Evolutionary conservation across 2,113 vertebrate genomes (phyloP).

Genomic region (Psilopsiagon aymara): DNA sequence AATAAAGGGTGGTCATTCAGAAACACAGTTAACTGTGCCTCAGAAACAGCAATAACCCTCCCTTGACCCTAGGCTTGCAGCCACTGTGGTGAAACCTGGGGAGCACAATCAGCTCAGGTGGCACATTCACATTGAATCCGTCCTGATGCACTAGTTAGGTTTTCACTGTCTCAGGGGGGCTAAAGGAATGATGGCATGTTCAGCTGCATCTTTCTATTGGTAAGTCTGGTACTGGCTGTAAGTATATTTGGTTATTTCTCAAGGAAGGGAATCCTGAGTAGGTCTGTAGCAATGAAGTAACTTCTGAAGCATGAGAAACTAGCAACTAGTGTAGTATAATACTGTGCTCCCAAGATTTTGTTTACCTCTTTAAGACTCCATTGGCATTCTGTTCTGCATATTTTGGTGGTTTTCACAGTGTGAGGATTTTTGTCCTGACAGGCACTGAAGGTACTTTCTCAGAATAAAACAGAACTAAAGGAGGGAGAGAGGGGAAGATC

Average conservation of each 20-base stretch:
- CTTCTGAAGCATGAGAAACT: neutral
- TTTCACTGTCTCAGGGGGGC: neutral
- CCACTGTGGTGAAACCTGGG: neutral
- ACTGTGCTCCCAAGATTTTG: neutral
- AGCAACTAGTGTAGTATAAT: neutral
- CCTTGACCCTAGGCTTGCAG: neutral
- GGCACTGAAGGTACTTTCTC: neutral
- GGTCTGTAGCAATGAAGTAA: neutral
- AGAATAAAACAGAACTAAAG: neutral
- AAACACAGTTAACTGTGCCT: neutral
- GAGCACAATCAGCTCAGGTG: neutral
- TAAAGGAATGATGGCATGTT: neutral
- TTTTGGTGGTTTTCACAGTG: neutral
- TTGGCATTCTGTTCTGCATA: neutral
- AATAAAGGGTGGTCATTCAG: neutral
- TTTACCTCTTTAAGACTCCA: neutral
- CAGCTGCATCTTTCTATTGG: neutral
- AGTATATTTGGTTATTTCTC: neutral
- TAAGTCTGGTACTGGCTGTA: neutral
- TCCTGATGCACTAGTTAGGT: neutral
- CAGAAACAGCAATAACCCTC: neutral
- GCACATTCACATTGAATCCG: neutral
- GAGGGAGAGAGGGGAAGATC: neutral
- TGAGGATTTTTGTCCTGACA: neutral
- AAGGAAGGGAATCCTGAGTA: neutral